phyloP scores from a whole-genome alignment of 2,113 vertebrate species.

The Laticauda colubrina region DNA sequence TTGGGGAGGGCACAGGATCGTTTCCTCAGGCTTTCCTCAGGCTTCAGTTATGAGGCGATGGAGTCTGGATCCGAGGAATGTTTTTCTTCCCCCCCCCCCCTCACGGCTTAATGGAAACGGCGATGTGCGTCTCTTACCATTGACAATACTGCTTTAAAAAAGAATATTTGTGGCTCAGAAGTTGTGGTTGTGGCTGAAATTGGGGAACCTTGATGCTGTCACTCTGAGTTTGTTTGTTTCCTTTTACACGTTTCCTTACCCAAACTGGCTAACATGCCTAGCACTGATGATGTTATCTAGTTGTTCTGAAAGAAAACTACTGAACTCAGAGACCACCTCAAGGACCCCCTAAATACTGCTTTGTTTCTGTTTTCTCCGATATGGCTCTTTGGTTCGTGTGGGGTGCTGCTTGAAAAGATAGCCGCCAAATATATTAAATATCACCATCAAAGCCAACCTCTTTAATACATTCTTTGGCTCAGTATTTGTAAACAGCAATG shows the following conservation, averaged over 20 bases:
- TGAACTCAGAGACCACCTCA: not conserved
- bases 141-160: not conserved
- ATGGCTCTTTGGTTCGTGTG: not conserved
- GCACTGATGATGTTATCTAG: not conserved
- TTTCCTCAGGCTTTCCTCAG: not conserved
- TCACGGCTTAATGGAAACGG: not conserved
- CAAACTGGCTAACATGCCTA: not conserved
- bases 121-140: not conserved
- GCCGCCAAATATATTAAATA: not conserved
- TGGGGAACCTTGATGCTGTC: not conserved
- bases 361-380: not conserved
- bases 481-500: too few relatives aligned
- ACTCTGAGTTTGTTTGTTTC: not conserved
- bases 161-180: not conserved
- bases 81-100: too few relatives aligned
- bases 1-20: not conserved
- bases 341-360: not conserved
- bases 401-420: not conserved
- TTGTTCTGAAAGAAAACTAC: not conserved
- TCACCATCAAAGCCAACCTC: too few relatives aligned
- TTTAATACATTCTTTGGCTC: too few relatives aligned
- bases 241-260: not conserved
- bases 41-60: not conserved
- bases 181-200: not conserved
- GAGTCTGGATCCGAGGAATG: not conserved